phyloP scores from a whole-genome alignment of 2,888 invertebrate genomes.

The Ophion obscuratus region DNA sequence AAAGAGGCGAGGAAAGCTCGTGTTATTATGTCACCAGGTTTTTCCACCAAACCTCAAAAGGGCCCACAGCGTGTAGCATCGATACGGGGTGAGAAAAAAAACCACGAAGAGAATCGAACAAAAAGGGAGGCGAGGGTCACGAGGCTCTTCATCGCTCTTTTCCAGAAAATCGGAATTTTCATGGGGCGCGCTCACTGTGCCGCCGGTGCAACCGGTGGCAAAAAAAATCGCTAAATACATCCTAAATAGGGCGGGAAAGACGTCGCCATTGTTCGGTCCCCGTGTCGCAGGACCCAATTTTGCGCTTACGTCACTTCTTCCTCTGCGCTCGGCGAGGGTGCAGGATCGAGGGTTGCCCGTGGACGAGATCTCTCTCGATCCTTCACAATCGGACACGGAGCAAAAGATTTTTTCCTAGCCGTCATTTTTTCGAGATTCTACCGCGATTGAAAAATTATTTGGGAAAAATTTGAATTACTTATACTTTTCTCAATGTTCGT shows the following conservation, averaged over 20 bases:
- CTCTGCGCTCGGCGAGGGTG: not conserved
- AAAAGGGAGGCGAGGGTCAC: slow-evolving; percentile 25
- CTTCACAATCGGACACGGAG: not conserved
- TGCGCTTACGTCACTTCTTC: slow-evolving; percentile 16
- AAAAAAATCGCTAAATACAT: slow-evolving; percentile 78
- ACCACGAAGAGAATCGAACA: not conserved
- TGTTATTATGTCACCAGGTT: slow-evolving; percentile 56
- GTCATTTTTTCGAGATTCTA: too few species aligned
- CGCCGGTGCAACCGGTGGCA: slow-evolving; percentile 61
- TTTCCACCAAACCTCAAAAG: slow-evolving; percentile 44
- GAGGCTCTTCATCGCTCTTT: slow-evolving; percentile 28
- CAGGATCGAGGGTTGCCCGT: slow-evolving; percentile 7
- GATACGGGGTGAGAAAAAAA: slow-evolving; percentile 21
- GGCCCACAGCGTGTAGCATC: slow-evolving; percentile 42
- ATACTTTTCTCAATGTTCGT: not conserved
- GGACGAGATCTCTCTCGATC: not conserved
- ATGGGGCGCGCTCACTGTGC: slow-evolving; percentile 64
- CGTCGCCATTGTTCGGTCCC: slow-evolving; percentile 1
- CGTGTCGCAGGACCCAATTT: not conserved
- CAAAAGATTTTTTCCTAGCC: not conserved
- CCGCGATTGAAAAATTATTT: too few species aligned
- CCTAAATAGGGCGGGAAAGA: slow-evolving; percentile 72
- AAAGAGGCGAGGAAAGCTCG: slow-evolving; percentile 61
- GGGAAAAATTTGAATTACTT: too few species aligned
- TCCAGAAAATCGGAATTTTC: slow-evolving; percentile 73